Evolutionary conservation across 2,888 invertebrate species (phyloP), one percentile per base, ranked within the genome.

Genomic region (Herminia tarsipennalis): DNA sequence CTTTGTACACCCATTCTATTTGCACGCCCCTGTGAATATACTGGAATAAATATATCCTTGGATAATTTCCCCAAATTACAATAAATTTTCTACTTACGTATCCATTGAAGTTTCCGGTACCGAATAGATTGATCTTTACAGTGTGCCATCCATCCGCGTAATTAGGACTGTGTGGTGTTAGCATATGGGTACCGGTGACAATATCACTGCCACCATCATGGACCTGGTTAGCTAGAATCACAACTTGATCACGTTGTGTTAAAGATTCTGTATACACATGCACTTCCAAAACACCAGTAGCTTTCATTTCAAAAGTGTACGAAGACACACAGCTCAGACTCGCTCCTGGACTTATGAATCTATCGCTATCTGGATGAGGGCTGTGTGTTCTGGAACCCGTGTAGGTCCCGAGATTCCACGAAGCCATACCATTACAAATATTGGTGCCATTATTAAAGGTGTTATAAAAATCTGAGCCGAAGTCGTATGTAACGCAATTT

Each of bases 281-380:
- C 5, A 62, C 58, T 44, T 76, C 73, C 8, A 76, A 9, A n/a
- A 39, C 35, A 10, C 77, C 76, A 5, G 28, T 35, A 2, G 60
- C 47, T n/a, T 42, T 49, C 60, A 73, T 64, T 25, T 60, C 47
- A 18, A 76, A 76, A 0, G 37, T 41, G 10, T 71, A 71, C 0
- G 76, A 76, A 2, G 70, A 60, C n/a, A 72, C 62, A 39, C 77
- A 76, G 39, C 76, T 75, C 21, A 71, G 28, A 5, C 9, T 9
- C 13, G 45, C 25, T 20, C 50, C 40, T 1, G 76, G 76, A 16
- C 46, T 46, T 40, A 75, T 65, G 35, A 67, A 76, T 9, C 33
- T 40, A 5, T 56, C 44, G 3, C 74, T 69, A 1, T 56, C 42
- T 10, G 34, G 16, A 41, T 75, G 56, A 1, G 68, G 73, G 22